Evolutionary conservation across 2,113 vertebrate species (phyloP).

Genomic region (Callaeas wilsoni): DNA sequence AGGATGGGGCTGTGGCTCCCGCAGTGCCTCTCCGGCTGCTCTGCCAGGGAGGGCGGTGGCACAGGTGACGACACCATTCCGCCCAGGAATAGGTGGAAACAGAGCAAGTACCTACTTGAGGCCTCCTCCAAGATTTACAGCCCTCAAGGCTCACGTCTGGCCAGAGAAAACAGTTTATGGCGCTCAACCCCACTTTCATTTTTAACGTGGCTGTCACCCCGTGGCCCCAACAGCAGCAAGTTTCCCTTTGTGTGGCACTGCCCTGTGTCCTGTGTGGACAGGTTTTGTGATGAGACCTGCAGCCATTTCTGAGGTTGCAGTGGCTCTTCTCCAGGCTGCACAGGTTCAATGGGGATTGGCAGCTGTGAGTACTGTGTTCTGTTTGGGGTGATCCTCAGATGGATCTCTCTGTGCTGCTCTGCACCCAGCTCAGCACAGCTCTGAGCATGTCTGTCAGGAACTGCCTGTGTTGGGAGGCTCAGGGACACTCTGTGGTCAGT

Average conservation of each 20-base stretch:
- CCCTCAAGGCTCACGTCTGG: neutral
- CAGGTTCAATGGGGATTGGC: fast-evolving
- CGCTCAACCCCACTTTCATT: neutral
- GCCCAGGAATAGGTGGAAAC: neutral
- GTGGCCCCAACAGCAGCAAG: neutral
- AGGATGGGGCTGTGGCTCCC: neutral
- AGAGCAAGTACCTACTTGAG: neutral
- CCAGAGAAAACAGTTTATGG: neutral
- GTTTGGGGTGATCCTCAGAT: neutral
- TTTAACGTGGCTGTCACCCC: fast-evolving
- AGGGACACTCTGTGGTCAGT: neutral
- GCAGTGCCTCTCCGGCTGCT: fast-evolving
- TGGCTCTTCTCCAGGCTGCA: neutral
- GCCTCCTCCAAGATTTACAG: neutral
- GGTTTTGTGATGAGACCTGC: neutral
- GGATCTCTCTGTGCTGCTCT: neutral
- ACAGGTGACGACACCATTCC: neutral
- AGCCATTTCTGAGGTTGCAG: neutral
- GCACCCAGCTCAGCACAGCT: neutral
- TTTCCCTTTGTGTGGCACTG: neutral
- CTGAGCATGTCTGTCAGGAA: fast-evolving
- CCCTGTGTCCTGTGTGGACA: fast-evolving
- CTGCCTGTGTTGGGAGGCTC: neutral
- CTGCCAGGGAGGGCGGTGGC: neutral
- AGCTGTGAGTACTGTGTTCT: fast-evolving